Base-by-base conservation (phyloP, 2,797 vertebrate genomes). In the Acrossocheilus fasciatus region DNA sequence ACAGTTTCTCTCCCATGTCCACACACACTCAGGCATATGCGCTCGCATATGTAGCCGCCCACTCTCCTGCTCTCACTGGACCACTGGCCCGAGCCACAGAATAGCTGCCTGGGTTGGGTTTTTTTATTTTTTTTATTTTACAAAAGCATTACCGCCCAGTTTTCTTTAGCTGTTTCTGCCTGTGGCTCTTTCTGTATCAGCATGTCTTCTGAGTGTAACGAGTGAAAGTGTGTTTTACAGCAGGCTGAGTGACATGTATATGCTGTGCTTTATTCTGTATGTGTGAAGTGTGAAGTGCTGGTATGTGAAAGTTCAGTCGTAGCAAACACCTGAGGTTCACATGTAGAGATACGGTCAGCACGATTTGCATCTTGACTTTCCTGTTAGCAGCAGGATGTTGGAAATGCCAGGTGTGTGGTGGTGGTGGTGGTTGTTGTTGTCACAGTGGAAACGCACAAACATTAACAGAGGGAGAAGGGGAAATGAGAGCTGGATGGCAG, bases 381-480 rank as follows among this genome's bases (percentile, higher is more conserved):
- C 78, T 86, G 87, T 87, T 85, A 82, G 86, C 84, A 89, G 88
- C 91, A 93, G 90, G 93, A 93, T 93, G 83, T 90, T 70, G 88
- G 90, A 91, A 90, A 90, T 82, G 92, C 91, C 88, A 88, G 83
- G 92, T 91, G 92, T 91, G 92, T 91, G 91, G 26, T 26, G 90
- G 88, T 88, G 87, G 86, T 81, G 0, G 34, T 39, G 5, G 47
- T 47, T 47, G 75, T 72, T 47, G 68, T 72, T 26, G 43, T 84
- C 34, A 45, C 59, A 69, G 80, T 82, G 73, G 73, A 68, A 66
- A 68, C n/a, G 59, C 50, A 77, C 64, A 77, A 69, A 75, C 50
- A 77, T 68, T 76, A 81, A 84, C 79, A 83, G 80, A 74, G 41
- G 50, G 74, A 84, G 57, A 85, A 80, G 68, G 45, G 87, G 77